Evolutionary conservation across 2,113 vertebrate genomes (phyloP).

Genomic region (Dipodomys stephensi): DNA sequence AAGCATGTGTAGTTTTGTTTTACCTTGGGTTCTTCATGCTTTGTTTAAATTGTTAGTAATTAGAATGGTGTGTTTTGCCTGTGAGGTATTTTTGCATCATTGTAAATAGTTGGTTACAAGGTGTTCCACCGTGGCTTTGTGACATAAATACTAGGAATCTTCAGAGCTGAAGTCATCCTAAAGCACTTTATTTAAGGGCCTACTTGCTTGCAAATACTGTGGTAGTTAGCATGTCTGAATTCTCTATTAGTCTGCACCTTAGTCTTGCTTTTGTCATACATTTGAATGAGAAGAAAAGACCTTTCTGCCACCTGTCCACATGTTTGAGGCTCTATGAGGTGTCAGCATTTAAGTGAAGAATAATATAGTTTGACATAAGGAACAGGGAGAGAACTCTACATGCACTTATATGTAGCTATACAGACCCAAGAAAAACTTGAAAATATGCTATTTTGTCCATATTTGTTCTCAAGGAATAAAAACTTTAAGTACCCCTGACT

Average conservation of each 20-base stretch:
- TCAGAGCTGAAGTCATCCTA: neutral
- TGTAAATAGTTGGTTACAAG: neutral
- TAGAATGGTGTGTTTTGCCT: conserved; percentile 63
- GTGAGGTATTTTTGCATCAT: conserved; percentile 51
- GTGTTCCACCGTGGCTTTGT: neutral
- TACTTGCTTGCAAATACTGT: neutral
- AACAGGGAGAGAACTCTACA: neutral
- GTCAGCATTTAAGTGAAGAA: neutral
- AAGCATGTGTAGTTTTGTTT: neutral
- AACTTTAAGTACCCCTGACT: neutral
- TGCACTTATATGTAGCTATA: neutral
- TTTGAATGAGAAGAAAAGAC: neutral
- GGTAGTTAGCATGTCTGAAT: neutral
- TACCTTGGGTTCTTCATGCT: conserved; percentile 9
- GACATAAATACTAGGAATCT: neutral
- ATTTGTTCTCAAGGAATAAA: conserved; percentile 2
- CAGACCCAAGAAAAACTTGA: neutral
- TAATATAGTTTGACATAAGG: neutral
- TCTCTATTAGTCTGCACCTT: conserved; percentile 1
- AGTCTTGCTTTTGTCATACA: neutral
- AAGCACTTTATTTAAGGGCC: conserved; percentile 41
- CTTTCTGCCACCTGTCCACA: neutral
- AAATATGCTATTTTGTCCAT: neutral
- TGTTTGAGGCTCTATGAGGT: neutral
- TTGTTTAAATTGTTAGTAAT: conserved; percentile 38